These are phyloP conservation scores for Periphyllus acericola DNA, from an alignment of 2,888 invertebrate genomes.

Conservation along the genomic window DNA sequence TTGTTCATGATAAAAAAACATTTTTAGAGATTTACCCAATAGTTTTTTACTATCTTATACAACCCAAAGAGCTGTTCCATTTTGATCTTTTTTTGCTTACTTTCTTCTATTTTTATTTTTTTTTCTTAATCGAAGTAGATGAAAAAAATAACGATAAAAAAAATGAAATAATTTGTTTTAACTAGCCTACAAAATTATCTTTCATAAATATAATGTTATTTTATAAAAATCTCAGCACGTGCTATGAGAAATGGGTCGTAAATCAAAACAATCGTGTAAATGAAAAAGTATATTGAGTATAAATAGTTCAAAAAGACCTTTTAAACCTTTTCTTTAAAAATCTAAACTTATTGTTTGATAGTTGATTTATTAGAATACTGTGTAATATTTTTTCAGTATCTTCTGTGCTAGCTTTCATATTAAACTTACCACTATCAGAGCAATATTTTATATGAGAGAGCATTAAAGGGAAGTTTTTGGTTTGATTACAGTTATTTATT, in stretches of 20 bases:
- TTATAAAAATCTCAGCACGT: slow-evolving; percentile 10
- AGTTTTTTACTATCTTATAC: too few relatives aligned
- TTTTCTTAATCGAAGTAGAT: too few relatives aligned
- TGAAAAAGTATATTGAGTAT: background rate
- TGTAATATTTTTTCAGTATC: background rate
- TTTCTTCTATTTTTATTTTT: background rate
- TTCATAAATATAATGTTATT: slow-evolving; percentile 12
- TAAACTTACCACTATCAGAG: background rate
- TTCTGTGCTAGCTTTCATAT: background rate
- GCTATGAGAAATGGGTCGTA: slow-evolving; percentile 12
- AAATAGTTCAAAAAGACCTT: background rate
- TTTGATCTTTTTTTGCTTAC: background rate
- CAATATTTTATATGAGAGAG: background rate
- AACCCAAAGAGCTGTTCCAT: background rate
- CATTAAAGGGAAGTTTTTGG: too few relatives aligned
- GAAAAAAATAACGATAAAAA: too few relatives aligned
- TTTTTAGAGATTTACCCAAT: background rate
- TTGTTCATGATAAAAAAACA: background rate
- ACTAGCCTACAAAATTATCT: slow-evolving; percentile 9
- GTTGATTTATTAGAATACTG: slow-evolving; percentile 36
- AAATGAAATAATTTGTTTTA: background rate
- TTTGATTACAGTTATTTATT: too few relatives aligned
- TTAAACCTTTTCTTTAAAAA: slow-evolving; percentile 39
- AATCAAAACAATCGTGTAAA: slow-evolving; percentile 10
- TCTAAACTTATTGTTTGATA: slow-evolving; percentile 24